Evolutionary conservation across 2,113 vertebrate genomes (phyloP), one percentile per base, ranked within the genome.

Genomic region (Apodemus speciosus): DNA sequence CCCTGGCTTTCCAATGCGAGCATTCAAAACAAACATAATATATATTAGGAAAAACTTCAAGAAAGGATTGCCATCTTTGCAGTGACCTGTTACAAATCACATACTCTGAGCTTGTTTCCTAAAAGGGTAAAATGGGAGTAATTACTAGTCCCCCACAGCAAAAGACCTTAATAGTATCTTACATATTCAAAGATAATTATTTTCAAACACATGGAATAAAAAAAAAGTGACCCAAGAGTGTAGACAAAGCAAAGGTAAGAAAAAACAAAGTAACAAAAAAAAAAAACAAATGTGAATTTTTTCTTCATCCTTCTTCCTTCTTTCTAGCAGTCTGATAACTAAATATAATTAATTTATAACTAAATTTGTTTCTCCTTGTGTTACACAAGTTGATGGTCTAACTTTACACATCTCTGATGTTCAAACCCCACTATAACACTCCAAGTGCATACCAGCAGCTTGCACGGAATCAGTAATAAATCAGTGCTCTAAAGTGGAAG

Each of bases 101-200:
- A 43, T 3, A 72, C 64, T 85, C 25, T 83, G 79, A 87, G 79
- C 51, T 91, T 95, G n/a, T 89, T 71, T 92, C 84, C 84, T 96
- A 46, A 81, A 40, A 53, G 35, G 56, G 56, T 60, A 80, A 93
- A 92, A 89, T 81, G 69, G 91, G 58, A 94, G n/a, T 15, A 91
- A 46, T 58, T 40, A 60, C 64, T 73, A 88, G 62, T 58, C 30
- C 51, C 58, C 62, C 62, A 32, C 79, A 32, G 15, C 66, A n/a
- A 69, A 96, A 77, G 30, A 30, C 43, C 85, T 77, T 84, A 86
- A 49, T 4, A 30, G 9, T 73, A 69, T 58, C n/a, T 71, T 92
- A 15, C 46, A 68, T 32, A 76, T 69, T 14, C 32, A 46, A 21
- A 73, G 64, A 51, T 21, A 51, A 89, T 76, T 90, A 84, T 62